These are phyloP conservation scores for Actinemys pallida DNA, from an alignment of 2,113 vertebrate species.

Conservation along the genomic window DNA sequence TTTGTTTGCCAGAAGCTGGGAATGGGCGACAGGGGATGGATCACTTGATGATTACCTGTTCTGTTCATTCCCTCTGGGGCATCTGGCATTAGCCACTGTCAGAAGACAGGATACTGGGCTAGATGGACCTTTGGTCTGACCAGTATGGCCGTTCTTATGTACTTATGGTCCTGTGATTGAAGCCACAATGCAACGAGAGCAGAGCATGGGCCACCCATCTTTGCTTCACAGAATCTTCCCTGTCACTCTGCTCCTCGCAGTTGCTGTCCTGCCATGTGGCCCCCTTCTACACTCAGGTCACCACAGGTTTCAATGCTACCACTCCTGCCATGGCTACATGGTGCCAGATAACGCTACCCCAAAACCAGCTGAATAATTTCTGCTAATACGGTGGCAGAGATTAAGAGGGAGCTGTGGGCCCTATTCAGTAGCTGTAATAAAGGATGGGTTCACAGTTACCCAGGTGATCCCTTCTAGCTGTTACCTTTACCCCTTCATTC, in stretches of 20 bases:
- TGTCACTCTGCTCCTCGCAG: background rate
- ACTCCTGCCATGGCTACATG: background rate
- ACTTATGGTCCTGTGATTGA: background rate
- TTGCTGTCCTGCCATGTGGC: accelerated
- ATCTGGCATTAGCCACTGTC: too few relatives aligned
- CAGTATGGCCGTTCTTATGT: too few relatives aligned
- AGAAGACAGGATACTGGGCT: too few relatives aligned
- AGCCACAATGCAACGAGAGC: background rate
- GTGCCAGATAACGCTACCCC: background rate
- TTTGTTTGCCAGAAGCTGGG: too few relatives aligned
- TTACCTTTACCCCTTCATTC: background rate
- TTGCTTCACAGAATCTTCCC: background rate
- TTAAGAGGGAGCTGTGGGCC: background rate
- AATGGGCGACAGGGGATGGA: too few relatives aligned
- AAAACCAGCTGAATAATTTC: background rate
- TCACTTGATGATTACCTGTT: too few relatives aligned
- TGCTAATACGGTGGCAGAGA: background rate
- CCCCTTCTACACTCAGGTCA: background rate
- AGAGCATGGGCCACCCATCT: background rate
- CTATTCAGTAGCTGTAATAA: background rate
- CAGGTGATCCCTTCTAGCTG: background rate
- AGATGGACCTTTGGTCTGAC: too few relatives aligned
- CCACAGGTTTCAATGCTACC: background rate
- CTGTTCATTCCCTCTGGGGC: too few relatives aligned
- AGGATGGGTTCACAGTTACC: background rate